Evolutionary conservation across 2,797 vertebrate species (phyloP).

Genomic region (Tiaroga cobitis): DNA sequence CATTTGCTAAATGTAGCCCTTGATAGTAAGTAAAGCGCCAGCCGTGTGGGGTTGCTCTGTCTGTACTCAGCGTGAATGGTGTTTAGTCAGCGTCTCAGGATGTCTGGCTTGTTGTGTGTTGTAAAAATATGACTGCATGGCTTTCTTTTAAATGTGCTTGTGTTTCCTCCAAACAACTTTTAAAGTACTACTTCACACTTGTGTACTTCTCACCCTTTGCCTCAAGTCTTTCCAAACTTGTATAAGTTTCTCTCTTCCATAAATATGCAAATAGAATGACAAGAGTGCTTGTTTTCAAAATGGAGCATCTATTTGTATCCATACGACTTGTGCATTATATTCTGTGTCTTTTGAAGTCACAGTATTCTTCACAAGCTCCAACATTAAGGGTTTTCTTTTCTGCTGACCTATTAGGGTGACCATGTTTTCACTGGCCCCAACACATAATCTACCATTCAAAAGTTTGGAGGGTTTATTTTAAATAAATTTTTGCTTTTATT

Average conservation of each 20-base stretch:
- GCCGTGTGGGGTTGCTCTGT: constrained; percentile 65
- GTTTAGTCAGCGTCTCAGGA: constrained; percentile 65
- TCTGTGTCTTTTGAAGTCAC: neutral
- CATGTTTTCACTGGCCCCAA: neutral
- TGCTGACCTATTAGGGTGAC: neutral
- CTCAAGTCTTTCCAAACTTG: neutral
- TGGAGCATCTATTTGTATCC: neutral
- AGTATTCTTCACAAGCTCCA: neutral
- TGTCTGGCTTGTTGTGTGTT: constrained; percentile 58
- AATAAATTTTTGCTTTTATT: neutral
- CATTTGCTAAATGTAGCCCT: constrained; percentile 78
- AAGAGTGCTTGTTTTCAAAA: neutral
- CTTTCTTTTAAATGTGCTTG: constrained; percentile 60
- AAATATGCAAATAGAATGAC: neutral
- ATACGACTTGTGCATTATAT: neutral
- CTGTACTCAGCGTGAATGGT: constrained; percentile 56
- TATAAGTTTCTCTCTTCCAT: neutral
- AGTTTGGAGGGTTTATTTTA: neutral
- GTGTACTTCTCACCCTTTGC: neutral
- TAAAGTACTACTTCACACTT: constrained; percentile 1
- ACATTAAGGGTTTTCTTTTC: neutral
- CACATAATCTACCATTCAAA: neutral
- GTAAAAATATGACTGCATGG: constrained; percentile 74
- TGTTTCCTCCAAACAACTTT: constrained; percentile 55
- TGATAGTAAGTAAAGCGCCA: constrained; percentile 78